Base-by-base conservation (phyloP, 2,888 invertebrate genomes). In the Diachrysia chrysitis region DNA sequence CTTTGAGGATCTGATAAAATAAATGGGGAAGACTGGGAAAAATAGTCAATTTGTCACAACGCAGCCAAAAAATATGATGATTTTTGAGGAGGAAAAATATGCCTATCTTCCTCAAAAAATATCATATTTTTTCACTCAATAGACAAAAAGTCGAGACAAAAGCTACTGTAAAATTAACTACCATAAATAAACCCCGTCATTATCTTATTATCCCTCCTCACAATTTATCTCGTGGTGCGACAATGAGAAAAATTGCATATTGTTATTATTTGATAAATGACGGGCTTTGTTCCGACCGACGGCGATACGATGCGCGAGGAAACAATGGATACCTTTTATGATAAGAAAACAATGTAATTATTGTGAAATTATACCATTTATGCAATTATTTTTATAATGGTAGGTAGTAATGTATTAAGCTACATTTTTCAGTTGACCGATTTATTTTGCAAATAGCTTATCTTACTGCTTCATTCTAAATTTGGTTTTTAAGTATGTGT, bases 241-340 rank as follows among this genome's bases (percentile, higher is more conserved):
- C 79, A 81, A 73, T 79, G 73, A 73, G 79, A 80, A 80, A 81
- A 79, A 80, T 79, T 81, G 82, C 82, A 80, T 79, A 80, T 81
- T 80, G 79, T 80, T 81, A 79, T 81, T 80, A 79, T 76, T 78
- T 80, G 82, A 80, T 80, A 79, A 80, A 81, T 73, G 69, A 55
- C 23, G 29, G 32, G 55, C 64, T 71, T 80, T 80, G 82, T 82
- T 21, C 48, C 17, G n/a, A 42, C n/a, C 48, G 19, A 19, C 19
- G 48, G 21, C 48, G 48, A 51, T 51, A 51, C 48, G 48, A 51
- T 21, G 48, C 48, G 17, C 25, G 32, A 56, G 17, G 32, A 56
- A 56, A 56, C 25, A 32, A 56, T 32, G 32, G 32, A 17, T 56
- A 51, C 48, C 32, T 29, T 56, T 56, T 56, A 32, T 56, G 56